phyloP scores from a whole-genome alignment of 2,797 vertebrate species.

The Tolypeutes matacus region DNA sequence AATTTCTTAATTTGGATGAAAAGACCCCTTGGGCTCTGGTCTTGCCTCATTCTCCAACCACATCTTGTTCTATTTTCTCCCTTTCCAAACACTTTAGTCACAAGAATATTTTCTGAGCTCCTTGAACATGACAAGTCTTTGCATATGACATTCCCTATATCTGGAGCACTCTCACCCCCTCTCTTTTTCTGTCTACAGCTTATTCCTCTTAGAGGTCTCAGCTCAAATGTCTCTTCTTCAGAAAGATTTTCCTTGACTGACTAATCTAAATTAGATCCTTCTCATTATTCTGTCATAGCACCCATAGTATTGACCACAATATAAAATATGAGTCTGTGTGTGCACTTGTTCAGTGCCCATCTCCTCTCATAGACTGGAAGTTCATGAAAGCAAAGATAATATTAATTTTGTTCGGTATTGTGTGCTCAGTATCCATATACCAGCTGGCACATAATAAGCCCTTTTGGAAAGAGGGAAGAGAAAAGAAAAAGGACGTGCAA shows the following conservation, averaged over 20 bases:
- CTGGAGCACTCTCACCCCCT: neutral
- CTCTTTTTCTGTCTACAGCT: neutral
- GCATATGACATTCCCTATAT: neutral
- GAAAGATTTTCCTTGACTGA: neutral
- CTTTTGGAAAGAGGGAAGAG: neutral
- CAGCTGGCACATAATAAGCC: neutral
- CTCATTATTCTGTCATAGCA: neutral
- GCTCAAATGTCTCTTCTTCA: neutral
- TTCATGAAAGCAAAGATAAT: neutral
- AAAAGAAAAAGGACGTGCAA: neutral
- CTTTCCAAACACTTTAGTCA: neutral
- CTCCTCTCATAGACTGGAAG: neutral
- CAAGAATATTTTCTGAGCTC: neutral
- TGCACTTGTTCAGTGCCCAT: neutral
- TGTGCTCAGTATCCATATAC: neutral
- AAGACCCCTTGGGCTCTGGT: neutral
- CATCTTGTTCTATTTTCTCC: neutral
- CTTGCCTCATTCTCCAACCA: neutral
- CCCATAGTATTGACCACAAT: neutral
- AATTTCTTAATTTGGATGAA: constrained; percentile 2
- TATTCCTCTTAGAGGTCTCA: neutral
- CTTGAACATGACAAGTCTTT: neutral
- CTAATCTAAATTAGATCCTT: neutral
- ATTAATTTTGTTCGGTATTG: neutral
- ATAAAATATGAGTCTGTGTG: neutral